Conservation (phyloP, 2,888 invertebrate genomes). For the Entomobrya multifasciata region DNA sequence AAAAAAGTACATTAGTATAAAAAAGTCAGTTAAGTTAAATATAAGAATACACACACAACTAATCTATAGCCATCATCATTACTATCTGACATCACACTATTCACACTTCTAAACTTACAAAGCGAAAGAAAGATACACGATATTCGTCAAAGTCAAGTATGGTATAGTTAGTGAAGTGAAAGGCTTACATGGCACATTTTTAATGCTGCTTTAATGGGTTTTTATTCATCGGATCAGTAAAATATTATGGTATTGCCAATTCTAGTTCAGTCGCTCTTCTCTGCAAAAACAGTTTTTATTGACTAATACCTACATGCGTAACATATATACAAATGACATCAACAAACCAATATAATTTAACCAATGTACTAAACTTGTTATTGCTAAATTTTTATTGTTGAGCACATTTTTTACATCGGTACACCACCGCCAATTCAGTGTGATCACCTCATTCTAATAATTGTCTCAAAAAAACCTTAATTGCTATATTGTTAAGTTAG, state of each 20-base stretch:
- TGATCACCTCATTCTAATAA: neutral
- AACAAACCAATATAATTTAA: too few species aligned
- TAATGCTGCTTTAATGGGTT: too few species aligned
- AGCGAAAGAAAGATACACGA: too few species aligned
- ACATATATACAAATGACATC: neutral
- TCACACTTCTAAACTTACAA: too few species aligned
- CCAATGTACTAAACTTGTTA: too few species aligned
- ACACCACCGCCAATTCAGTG: constrained; percentile 19
- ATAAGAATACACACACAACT: neutral
- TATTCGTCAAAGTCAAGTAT: too few species aligned
- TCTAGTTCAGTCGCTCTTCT: constrained; percentile 33
- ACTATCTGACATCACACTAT: too few species aligned
- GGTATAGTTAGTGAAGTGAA: too few species aligned
- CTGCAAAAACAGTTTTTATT: too few species aligned
- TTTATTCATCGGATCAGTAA: too few species aligned
- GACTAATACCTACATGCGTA: neutral
- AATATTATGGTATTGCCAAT: constrained; percentile 10
- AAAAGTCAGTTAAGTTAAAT: constrained; percentile 9
- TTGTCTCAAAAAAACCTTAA: neutral
- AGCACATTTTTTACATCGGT: neutral
- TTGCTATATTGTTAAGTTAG: constrained; percentile 6
- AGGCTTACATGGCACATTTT: too few species aligned
- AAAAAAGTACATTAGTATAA: neutral
- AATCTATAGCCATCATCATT: too few species aligned
- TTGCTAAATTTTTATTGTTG: constrained; percentile 5